Evolutionary conservation across 1,140 invertebrate species (phyloP).

Genomic region (Steinernema feltiae): DNA sequence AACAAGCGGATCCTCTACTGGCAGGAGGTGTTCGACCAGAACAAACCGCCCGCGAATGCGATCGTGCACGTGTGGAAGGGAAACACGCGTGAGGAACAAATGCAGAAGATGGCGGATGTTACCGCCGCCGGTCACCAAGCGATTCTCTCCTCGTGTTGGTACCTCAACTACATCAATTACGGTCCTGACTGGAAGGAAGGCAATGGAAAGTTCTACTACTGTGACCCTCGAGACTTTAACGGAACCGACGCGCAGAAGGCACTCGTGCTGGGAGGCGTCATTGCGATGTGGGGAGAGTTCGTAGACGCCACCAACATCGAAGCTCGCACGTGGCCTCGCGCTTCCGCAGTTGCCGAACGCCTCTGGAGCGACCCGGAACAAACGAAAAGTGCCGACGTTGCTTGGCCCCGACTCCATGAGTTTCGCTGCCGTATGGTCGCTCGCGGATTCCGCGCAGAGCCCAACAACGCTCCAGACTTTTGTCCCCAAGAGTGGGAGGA

Average conservation of each 20-base stretch:
- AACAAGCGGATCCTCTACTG: conserved; percentile 69
- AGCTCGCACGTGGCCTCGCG: conserved; percentile 64
- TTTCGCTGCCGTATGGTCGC: conserved; percentile 51
- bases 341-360: conserved; percentile 74
- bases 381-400: conserved; percentile 44
- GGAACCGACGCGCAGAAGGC: conserved; percentile 53
- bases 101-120: conserved; percentile 61
- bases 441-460: conserved; percentile 48
- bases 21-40: conserved; percentile 84
- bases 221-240: conserved; percentile 69
- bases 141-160: conserved; percentile 59
- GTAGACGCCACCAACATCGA: conserved; percentile 59
- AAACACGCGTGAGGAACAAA: conserved; percentile 30
- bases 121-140: conserved; percentile 63
- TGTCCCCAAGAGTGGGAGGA: conserved; percentile 49
- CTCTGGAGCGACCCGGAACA: conserved; percentile 66
- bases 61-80: conserved; percentile 62
- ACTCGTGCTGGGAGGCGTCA: conserved; percentile 72
- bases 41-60: conserved; percentile 62
- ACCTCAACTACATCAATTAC: conserved; percentile 52
- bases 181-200: conserved; percentile 45
- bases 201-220: conserved; percentile 65
- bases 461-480: conserved; percentile 52
- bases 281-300: conserved; percentile 75
- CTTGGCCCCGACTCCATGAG: conserved; percentile 57